Evolutionary conservation across 2,888 invertebrate genomes (phyloP), one percentile per base, ranked within the genome.

Genomic region (Schizotus pectinicornis): DNA sequence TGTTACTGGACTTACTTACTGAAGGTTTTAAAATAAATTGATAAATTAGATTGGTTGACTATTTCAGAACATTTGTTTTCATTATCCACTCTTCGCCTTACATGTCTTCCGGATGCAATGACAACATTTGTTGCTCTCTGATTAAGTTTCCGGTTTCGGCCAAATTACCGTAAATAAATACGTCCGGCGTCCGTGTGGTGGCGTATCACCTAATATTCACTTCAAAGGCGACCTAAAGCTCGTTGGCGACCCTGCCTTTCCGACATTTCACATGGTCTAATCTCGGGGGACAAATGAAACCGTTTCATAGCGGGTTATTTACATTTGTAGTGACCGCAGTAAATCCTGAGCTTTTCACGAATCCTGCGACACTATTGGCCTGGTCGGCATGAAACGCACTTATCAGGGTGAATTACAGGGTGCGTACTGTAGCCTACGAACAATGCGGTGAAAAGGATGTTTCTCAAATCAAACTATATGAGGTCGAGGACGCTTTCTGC

Each of bases 291-390:
- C 52, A 51, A 52, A 50, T 42, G 41, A 47, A 52, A 57, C 31
- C 30, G 57, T 52, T 57, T 49, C 53, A 48, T 37, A 36, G 50
- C 38, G 50, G 49, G 14, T 49, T 54, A 59, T 54, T 59, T 59
- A 54, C 59, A 59, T 59, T 59, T 49, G 36, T 33, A 43, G 53
- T 49, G 54, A 54, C 54, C 50, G 52, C 37, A 14, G 32, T 59
- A 49, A 56, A 54, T 43, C 45, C 49, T 35, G 38, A 39, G 53
- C 54, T 49, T 59, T 59, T 53, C 50, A 46, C 45, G 36, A 48
- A 53, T n/a, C 22, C 45, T 37, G 6, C 41, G 34, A 46, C 12
- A 30, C 36, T 31, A 35, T 32, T 36, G 47, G 39, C 42, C 43
- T 45, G 32, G 50, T 36, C 22, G 50, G 37, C 39, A 41, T 49